These are phyloP conservation scores for Nysson spinosus DNA, from an alignment of 2,888 invertebrate genomes.

Conservation along the genomic window DNA sequence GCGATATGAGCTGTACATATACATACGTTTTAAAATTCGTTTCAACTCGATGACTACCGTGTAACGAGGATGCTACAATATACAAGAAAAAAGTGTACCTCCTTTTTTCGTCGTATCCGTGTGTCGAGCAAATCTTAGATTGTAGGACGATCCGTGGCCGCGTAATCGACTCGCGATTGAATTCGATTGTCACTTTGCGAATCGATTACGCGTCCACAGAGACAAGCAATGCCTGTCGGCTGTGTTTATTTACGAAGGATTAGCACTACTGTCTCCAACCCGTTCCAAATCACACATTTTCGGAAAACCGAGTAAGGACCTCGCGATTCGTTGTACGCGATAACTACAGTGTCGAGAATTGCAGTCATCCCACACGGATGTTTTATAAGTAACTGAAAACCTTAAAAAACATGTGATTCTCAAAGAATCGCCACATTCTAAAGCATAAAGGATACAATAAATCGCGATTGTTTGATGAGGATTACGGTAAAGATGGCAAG, in stretches of 20 bases:
- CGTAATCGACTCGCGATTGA: not conserved
- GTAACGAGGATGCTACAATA: constrained; percentile 39
- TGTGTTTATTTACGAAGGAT: constrained; percentile 54
- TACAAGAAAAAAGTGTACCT: constrained; percentile 38
- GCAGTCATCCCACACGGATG: not conserved
- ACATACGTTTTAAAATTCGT: constrained; percentile 46
- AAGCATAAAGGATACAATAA: not conserved
- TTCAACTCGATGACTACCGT: constrained; percentile 40
- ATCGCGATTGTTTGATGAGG: not conserved
- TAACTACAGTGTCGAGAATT: not conserved
- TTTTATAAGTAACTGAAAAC: no score
- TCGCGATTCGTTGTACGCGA: not conserved
- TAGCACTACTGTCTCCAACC: constrained; percentile 38
- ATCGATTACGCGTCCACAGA: constrained; percentile 19
- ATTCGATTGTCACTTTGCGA: not conserved
- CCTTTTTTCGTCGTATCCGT: constrained; percentile 45
- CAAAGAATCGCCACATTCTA: not conserved
- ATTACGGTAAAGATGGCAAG: constrained; percentile 14
- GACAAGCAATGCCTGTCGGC: constrained; percentile 54
- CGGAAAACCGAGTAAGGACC: not conserved
- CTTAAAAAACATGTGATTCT: no score
- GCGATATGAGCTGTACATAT: constrained; percentile 33
- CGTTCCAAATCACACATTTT: constrained; percentile 1
- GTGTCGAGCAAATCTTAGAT: constrained; percentile 45
- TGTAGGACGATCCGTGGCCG: constrained; percentile 46